A percentile compares a stretch with the other conserved stretches of the same genome.
Conservation (phyloP, 2,113 vertebrate species). For the Entelurus aequoreus region DNA sequence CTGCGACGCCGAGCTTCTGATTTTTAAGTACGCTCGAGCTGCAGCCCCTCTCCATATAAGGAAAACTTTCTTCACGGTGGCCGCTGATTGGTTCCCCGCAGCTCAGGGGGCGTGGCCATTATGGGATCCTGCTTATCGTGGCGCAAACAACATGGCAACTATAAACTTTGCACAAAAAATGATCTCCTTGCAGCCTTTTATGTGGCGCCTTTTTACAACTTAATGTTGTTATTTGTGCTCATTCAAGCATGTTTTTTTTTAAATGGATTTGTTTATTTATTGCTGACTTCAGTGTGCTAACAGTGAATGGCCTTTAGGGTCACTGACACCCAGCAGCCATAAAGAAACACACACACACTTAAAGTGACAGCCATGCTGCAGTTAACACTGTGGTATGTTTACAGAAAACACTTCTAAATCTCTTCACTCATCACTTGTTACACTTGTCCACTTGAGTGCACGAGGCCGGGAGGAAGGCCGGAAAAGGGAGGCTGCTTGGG, state of each 20-base stretch:
- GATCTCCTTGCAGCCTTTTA: background rate
- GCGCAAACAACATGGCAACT: constrained; percentile 7
- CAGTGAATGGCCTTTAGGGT: constrained; percentile 6
- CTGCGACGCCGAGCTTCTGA: too few species aligned
- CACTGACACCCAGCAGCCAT: constrained; percentile 30
- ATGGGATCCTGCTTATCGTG: constrained; percentile 27
- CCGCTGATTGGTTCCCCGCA: constrained; percentile 57
- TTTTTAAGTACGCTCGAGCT: constrained; percentile 13
- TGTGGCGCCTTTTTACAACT: too few species aligned
- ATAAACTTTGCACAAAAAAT: constrained; percentile 7
- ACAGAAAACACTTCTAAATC: constrained; percentile 37
- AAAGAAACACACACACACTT: background rate
- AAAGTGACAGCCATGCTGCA: constrained; percentile 13
- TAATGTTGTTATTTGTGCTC: background rate
- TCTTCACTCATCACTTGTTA: constrained; percentile 27
- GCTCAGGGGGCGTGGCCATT: constrained; percentile 62
- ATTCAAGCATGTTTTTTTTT: constrained; percentile 1
- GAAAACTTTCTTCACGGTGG: constrained; percentile 68
- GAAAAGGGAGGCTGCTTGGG: too few species aligned
- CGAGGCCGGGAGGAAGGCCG: too few species aligned
- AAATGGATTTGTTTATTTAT: background rate
- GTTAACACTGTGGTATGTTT: constrained; percentile 24
- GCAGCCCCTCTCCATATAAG: constrained; percentile 73
- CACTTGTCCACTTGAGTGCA: too few species aligned
- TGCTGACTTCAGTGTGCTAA: too few species aligned